A percentile compares a stretch with the other conserved stretches of the same genome.
Conservation (phyloP, 2,797 vertebrate genomes). For the Sebastes flavidus region DNA sequence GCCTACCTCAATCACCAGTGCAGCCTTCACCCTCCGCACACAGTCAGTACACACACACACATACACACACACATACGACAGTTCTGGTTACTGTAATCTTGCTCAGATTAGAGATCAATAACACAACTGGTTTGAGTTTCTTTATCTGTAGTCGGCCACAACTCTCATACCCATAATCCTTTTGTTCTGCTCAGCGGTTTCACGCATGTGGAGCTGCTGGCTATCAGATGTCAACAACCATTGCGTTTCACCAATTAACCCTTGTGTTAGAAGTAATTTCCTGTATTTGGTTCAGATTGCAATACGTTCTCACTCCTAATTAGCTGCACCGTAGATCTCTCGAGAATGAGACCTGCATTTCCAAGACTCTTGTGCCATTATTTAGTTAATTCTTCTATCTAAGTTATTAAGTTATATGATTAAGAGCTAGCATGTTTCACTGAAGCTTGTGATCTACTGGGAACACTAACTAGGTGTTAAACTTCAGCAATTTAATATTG, state of each 20-base stretch:
- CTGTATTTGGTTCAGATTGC: conserved; percentile 1
- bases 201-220: neutral
- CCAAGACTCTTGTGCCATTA: neutral
- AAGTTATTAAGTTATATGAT: neutral
- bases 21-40: conserved; percentile 96
- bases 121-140: neutral
- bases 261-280: conserved; percentile 18
- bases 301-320: neutral
- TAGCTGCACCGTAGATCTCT: neutral
- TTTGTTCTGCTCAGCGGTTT: conserved; percentile 13
- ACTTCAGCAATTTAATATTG: neutral
- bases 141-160: neutral
- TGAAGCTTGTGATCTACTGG: neutral
- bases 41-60: conserved; percentile 85
- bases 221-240: conserved; percentile 11
- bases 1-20: conserved; percentile 98
- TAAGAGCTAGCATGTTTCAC: neutral
- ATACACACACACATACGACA: conserved; percentile 1
- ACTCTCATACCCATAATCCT: neutral
- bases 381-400: neutral
- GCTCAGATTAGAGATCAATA: neutral
- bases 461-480: neutral
- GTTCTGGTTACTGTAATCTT: neutral
- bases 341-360: neutral
- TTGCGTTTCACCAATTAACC: conserved; percentile 22